Base-by-base conservation (phyloP, 2,888 invertebrate genomes). In the Stegana nigrithorax region DNA sequence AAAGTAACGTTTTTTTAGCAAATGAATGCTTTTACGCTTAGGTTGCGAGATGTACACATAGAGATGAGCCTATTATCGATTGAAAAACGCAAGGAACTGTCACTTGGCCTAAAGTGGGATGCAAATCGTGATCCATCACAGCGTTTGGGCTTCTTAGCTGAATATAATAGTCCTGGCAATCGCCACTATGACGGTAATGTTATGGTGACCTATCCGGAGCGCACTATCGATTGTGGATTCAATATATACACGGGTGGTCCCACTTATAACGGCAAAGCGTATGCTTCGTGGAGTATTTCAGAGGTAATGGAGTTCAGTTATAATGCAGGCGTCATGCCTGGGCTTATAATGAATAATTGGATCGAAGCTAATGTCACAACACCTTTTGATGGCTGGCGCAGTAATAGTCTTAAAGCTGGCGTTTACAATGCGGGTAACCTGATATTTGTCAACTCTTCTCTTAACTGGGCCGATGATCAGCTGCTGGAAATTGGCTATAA, bases 81-180 rank as follows among this genome's bases (percentile, higher is more conserved):
- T 6, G 86, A 88, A 0, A 84, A 86, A 10, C 88, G 89, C 58
- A 92, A 92, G 78, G 90, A 91, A 25, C 86, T 91, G 0, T 91
- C 90, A 4, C 86, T 92, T 1, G 91, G 93, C 61, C 82, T 95
- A 17, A 93, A 93, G 82, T 95, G 94, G 94, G 94, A 95, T 79
- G 93, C 93, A 0, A 94, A 94, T 83, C 88, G 94, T 6, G 93
- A 94, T 86, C 94, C 94, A 0, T 89, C 90, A 51, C 90, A 93
- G 81, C 70, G 84, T 23, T 59, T 86, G 10, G 84, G 82, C 0
- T 56, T 86, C 0, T 89, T 89, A 60, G 85, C 90, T 0, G 90
- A 91, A 65, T 88, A 91, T 56, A 88, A 89, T 67, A 90, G 87
- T 73, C 88, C 89, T 61, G 88, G 87, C 0, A 83, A 87, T 0